Base-by-base conservation (phyloP, 1,140 invertebrate genomes). In the Hyphantria cunea region DNA sequence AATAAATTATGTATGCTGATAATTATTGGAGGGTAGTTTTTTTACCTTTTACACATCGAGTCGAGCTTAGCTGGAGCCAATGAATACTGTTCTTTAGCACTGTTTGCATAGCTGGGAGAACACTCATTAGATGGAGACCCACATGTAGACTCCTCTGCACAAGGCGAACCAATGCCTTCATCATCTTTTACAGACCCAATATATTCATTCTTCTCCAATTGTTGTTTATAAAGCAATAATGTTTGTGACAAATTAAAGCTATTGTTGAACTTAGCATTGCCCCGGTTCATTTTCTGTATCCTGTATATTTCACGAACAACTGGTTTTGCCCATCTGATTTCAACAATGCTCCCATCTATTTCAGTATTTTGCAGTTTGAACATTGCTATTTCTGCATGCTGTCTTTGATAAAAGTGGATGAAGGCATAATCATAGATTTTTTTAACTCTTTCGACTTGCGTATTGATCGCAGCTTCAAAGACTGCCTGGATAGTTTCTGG, bases 351-450 rank as follows among this genome's bases (percentile, higher is more conserved):
- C 25, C 86, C 87, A 61, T 90, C 87, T 48, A 90, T 74, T 14
- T 85, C 83, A 6, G 70, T 62, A 82, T 90, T 86, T 66, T 88
- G 83, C 31, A 92, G 74, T 59, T 74, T 76, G 5, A 70, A 49
- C 70, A 92, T 76, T 10, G 91, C 92, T 34, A 78, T 51, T 72
- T 92, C 90, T n/a, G 92, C 91, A 66, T 88, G 70, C 17, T 82
- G 74, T 14, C 91, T 68, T 14, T 83, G 77, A 60, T 70, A 75
- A 52, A 92, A 89, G 74, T 92, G 92, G 50, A 92, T 76, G 63
- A 92, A 92, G 0, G 91, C 91, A 72, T 92, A 92, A 53, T 92
- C 89, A 73, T 90, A 89, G 10, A 91, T 87, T 64, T 92, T 92
- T 76, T 92, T 91, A 3, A 91, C 73, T 13, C 82, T 75, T 50